Conservation (phyloP, 1,140 invertebrate genomes). For the Pinna nobilis region DNA sequence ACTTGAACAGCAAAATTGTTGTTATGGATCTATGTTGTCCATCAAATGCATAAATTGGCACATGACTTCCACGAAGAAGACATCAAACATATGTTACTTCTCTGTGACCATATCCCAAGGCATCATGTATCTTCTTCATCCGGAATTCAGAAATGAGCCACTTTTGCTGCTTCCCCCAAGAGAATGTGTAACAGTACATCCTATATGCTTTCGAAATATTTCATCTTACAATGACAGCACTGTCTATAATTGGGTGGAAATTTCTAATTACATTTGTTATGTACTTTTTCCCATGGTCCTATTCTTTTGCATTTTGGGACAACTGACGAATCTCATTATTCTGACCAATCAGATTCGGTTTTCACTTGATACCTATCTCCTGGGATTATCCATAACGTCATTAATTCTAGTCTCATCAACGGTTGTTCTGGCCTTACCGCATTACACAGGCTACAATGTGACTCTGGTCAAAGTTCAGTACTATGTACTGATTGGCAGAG, state of each 20-base stretch:
- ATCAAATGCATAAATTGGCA: too few species aligned
- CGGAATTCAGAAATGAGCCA: conserved; percentile 43
- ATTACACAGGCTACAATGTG: conserved; percentile 60
- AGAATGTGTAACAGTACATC: conserved; percentile 56
- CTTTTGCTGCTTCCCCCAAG: conserved; percentile 57
- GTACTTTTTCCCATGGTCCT: conserved; percentile 64
- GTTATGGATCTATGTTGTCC: too few species aligned
- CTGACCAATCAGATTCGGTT: conserved; percentile 55
- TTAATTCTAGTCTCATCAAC: conserved; percentile 55
- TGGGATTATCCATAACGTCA: conserved; percentile 60
- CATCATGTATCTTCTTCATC: conserved; percentile 13
- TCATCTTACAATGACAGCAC: not conserved
- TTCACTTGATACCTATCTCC: conserved; percentile 67
- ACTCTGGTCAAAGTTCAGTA: conserved; percentile 56
- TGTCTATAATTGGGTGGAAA: conserved; percentile 55
- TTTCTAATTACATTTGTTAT: conserved; percentile 65
- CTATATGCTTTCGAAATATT: conserved; percentile 38
- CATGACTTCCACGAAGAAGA: too few species aligned
- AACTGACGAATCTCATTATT: conserved; percentile 62
- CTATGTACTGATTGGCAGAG: conserved; percentile 59
- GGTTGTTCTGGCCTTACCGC: conserved; percentile 52
- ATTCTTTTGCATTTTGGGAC: conserved; percentile 57
- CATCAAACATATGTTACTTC: too few species aligned
- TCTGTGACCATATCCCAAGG: too few species aligned
- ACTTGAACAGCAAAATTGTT: too few species aligned